Evolutionary conservation across 2,113 vertebrate genomes (phyloP).

Genomic region (Platycercus adscitus): DNA sequence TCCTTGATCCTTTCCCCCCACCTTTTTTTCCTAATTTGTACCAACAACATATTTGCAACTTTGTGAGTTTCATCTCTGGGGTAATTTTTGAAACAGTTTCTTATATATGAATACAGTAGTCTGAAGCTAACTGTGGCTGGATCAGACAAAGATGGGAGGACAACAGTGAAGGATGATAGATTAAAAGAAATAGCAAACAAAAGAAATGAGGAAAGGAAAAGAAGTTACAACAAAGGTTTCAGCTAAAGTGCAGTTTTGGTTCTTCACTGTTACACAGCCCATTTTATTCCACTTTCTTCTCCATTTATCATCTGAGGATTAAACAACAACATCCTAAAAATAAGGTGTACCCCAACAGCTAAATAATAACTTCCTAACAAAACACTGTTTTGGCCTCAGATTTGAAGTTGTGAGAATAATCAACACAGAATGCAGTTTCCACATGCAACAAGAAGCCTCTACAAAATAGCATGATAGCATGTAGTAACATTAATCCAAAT

Average conservation of each 20-base stretch:
- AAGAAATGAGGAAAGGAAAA: background rate
- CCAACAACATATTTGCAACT: background rate
- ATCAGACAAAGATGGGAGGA: background rate
- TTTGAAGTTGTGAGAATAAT: background rate
- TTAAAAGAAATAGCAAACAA: background rate
- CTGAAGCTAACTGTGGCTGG: background rate
- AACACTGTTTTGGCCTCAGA: background rate
- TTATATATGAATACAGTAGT: background rate
- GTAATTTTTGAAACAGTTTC: background rate
- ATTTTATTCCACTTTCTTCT: background rate
- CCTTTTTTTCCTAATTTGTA: background rate
- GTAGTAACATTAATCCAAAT: background rate
- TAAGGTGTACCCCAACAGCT: background rate
- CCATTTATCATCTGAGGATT: background rate
- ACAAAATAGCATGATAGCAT: background rate
- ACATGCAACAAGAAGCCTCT: background rate
- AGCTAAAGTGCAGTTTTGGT: background rate
- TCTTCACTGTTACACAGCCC: background rate
- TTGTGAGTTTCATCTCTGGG: background rate
- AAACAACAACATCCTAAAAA: background rate
- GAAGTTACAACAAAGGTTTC: background rate
- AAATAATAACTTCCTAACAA: background rate
- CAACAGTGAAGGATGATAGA: background rate
- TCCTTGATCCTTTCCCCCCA: background rate
- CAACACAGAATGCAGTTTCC: background rate